phyloP scores from a whole-genome alignment of 2,797 vertebrate species.

The Lepus townsendii region DNA sequence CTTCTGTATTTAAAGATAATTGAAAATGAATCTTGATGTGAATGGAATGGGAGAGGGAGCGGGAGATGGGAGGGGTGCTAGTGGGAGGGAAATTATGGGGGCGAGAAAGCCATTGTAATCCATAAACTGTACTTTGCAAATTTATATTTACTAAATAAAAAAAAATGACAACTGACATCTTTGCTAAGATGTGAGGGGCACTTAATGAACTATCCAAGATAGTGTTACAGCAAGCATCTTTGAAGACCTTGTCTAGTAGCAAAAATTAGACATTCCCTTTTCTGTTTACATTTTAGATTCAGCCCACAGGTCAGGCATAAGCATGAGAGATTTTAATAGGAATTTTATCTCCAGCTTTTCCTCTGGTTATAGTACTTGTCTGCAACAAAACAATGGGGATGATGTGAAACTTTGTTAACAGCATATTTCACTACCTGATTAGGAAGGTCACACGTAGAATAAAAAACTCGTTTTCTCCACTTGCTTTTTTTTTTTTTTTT shows the following conservation, averaged over 20 bases:
- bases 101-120: too few relatives aligned
- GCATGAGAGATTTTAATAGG: neutral
- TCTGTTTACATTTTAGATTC: conserved; percentile 43
- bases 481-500: conserved; percentile 20
- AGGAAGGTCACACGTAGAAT: conserved; percentile 25
- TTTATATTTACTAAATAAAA: too few relatives aligned
- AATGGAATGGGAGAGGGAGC: too few relatives aligned
- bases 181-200: neutral
- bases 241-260: neutral
- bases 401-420: conserved; percentile 51
- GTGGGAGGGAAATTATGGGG: too few relatives aligned
- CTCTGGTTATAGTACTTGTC: neutral
- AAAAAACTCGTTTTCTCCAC: conserved; percentile 59
- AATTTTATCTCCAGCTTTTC: neutral
- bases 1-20: too few relatives aligned
- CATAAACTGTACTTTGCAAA: too few relatives aligned
- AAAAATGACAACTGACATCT: neutral
- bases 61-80: too few relatives aligned
- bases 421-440: conserved; percentile 63
- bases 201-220: conserved; percentile 16
- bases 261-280: neutral
- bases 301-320: conserved; percentile 17
- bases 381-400: conserved; percentile 8
- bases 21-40: too few relatives aligned
- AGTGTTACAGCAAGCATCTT: conserved; percentile 16